Conservation (phyloP, 2,888 invertebrate genomes). For the Eupithecia dodoneata region DNA sequence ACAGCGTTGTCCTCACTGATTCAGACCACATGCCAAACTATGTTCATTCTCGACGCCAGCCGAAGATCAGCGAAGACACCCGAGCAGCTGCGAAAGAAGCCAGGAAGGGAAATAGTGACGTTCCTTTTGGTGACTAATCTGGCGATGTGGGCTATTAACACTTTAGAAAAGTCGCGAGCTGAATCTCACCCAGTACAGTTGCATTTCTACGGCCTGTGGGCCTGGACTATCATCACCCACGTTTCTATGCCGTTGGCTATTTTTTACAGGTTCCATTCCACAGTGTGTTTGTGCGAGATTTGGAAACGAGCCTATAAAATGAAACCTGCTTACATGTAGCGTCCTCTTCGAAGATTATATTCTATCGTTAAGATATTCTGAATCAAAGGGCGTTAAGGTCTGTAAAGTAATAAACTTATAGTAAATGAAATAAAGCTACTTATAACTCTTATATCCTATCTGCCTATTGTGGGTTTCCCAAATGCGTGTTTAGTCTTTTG, state of each 20-base stretch:
- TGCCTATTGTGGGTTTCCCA: neutral
- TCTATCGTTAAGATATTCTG: constrained; percentile 37
- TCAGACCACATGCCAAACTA: constrained; percentile 95
- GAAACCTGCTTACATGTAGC: constrained; percentile 93
- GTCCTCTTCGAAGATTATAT: constrained; percentile 67
- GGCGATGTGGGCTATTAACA: constrained; percentile 97
- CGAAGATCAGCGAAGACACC: constrained; percentile 92
- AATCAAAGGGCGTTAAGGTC: neutral
- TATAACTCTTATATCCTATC: neutral
- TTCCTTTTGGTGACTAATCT: constrained; percentile 95
- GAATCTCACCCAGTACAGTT: constrained; percentile 96
- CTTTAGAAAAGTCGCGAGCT: constrained; percentile 94
- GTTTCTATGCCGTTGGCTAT: constrained; percentile 97
- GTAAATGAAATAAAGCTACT: neutral
- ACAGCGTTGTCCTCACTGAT: constrained; percentile 93
- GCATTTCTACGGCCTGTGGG: constrained; percentile 96
- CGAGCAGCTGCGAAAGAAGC: constrained; percentile 93
- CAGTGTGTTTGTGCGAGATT: constrained; percentile 97
- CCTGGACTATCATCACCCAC: constrained; percentile 97
- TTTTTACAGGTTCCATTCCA: constrained; percentile 97
- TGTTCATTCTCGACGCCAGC: constrained; percentile 96
- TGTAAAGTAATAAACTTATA: neutral
- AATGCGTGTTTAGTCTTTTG: constrained; percentile 57
- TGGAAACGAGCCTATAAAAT: constrained; percentile 98
- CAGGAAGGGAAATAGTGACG: constrained; percentile 96